A percentile compares a stretch with the other conserved stretches of the same genome.
Conservation (phyloP, 2,113 vertebrate genomes). For the Mormoops blainvillei region DNA sequence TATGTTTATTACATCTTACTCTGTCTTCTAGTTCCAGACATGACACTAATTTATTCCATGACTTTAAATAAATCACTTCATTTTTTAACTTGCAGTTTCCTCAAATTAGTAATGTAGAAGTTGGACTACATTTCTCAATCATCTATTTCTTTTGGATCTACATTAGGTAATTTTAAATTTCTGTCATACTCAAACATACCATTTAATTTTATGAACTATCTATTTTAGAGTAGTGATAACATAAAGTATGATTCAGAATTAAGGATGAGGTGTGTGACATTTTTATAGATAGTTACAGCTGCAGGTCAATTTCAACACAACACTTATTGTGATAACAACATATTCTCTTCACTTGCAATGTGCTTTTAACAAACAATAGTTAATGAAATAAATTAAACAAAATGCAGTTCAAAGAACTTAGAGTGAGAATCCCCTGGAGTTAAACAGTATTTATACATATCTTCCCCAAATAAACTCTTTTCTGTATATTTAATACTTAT, state of each 20-base stretch:
- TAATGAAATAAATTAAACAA: slow-evolving; percentile 14
- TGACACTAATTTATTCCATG: background rate
- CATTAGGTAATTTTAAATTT: background rate
- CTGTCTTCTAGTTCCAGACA: background rate
- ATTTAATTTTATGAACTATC: background rate
- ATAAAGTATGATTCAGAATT: background rate
- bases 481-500: background rate
- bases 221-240: background rate
- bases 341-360: background rate
- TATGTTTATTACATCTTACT: background rate
- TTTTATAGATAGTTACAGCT: background rate
- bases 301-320: background rate
- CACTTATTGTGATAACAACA: background rate
- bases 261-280: background rate
- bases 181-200: background rate
- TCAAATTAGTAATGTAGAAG: background rate
- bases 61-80: background rate
- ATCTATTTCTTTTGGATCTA: background rate
- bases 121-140: background rate
- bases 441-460: background rate
- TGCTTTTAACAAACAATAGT: background rate
- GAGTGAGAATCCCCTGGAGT: background rate
- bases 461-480: background rate
- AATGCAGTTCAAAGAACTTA: background rate
- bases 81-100: background rate